These are phyloP conservation scores for Tyto alba DNA, from an alignment of 2,113 vertebrate genomes.

Conservation along the genomic window DNA sequence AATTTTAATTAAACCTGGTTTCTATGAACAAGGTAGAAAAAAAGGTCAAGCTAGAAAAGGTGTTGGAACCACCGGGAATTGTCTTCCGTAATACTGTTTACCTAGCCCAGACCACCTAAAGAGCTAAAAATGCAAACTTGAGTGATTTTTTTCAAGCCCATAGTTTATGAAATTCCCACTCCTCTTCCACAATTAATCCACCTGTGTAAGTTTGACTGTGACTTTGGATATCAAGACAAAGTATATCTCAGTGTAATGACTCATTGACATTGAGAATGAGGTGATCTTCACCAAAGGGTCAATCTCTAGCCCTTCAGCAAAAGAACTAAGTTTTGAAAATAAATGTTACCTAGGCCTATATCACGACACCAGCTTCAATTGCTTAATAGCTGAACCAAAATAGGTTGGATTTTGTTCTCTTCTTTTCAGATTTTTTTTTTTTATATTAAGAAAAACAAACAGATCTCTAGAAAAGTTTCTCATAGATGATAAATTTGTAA, in stretches of 20 bases:
- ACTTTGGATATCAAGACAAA: not conserved
- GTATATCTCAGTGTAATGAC: not conserved
- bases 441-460: not conserved
- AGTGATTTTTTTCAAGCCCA: not conserved
- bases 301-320: not conserved
- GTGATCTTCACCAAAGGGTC: not conserved
- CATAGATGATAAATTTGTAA: not conserved
- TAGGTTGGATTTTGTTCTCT: not conserved
- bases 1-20: slow-evolving; percentile 8
- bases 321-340: not conserved
- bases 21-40: not conserved
- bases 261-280: not conserved
- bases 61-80: not conserved
- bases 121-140: not conserved
- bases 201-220: not conserved
- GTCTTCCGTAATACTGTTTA: not conserved
- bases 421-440: no score
- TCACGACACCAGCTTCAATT: not conserved
- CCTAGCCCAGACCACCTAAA: not conserved
- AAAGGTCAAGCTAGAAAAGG: not conserved
- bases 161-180: not conserved
- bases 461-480: not conserved
- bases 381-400: not conserved
- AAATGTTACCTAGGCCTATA: not conserved
- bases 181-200: not conserved